phyloP scores from a whole-genome alignment of 1,140 invertebrate species.

The Condylostylus longicornis region DNA sequence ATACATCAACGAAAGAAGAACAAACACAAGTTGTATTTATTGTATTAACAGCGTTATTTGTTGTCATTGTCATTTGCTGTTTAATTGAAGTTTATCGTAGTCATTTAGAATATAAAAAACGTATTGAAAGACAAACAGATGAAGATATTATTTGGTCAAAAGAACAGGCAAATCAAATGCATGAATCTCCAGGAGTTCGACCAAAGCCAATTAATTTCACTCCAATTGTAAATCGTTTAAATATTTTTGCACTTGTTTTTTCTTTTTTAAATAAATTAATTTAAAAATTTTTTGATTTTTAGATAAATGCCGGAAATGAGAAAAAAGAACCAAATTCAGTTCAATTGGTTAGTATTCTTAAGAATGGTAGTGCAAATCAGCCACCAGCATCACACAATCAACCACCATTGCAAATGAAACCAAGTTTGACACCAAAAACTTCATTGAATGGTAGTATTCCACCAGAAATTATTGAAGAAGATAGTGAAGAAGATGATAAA shows the following conservation, averaged over 20 bases:
- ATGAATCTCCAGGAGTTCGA: slow-evolving; percentile 35
- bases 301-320: slow-evolving; percentile 29
- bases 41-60: slow-evolving; percentile 48
- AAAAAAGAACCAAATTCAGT: slow-evolving; percentile 25
- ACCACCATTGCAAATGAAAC: slow-evolving; percentile 1
- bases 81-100: slow-evolving; percentile 48
- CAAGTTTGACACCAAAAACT: neutral
- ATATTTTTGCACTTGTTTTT: neutral
- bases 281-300: slow-evolving; percentile 4
- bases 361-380: slow-evolving; percentile 22
- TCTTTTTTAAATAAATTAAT: neutral
- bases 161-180: slow-evolving; percentile 46
- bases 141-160: slow-evolving; percentile 49
- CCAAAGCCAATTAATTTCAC: slow-evolving; percentile 16
- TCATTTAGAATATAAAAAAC: slow-evolving; percentile 46
- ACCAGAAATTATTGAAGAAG: slow-evolving; percentile 7
- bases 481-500: slow-evolving; percentile 22
- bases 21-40: slow-evolving; percentile 60
- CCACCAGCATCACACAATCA: slow-evolving; percentile 12
- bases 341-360: slow-evolving; percentile 27
- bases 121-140: slow-evolving; percentile 50
- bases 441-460: slow-evolving; percentile 5
- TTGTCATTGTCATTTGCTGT: slow-evolving; percentile 46
- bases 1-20: slow-evolving; percentile 57
- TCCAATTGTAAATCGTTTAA: slow-evolving; percentile 24